Evolutionary conservation across 2,113 vertebrate species (phyloP).

Genomic region (Donacobius atricapilla): DNA sequence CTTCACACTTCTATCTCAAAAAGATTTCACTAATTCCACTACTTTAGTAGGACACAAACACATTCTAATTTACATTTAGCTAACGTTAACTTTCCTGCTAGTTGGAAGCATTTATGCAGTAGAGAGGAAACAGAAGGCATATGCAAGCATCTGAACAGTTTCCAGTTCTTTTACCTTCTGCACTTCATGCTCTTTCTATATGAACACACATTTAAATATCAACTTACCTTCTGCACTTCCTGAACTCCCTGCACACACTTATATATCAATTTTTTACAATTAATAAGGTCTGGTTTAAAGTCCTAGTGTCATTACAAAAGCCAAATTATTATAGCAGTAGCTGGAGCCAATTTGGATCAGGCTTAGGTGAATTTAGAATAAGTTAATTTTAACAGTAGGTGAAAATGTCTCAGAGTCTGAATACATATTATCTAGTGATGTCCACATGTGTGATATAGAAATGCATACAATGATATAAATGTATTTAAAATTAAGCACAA

Average conservation of each 20-base stretch:
- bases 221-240: background rate
- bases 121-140: background rate
- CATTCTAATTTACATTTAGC: background rate
- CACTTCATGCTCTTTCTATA: background rate
- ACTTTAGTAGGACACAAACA: background rate
- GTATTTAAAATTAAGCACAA: no score
- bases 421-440: accelerated
- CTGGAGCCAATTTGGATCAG: background rate
- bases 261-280: background rate
- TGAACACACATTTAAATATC: background rate
- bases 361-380: background rate
- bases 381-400: background rate
- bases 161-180: background rate
- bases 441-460: background rate
- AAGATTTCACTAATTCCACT: background rate
- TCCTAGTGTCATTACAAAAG: background rate
- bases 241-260: background rate
- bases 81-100: background rate
- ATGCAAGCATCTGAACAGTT: background rate
- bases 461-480: background rate
- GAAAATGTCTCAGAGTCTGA: background rate
- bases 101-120: background rate
- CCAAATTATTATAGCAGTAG: background rate
- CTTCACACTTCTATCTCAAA: background rate
- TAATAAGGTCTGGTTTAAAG: background rate